Base-by-base conservation (phyloP, 2,113 vertebrate species). In the Epinephelus fuscoguttatus region DNA sequence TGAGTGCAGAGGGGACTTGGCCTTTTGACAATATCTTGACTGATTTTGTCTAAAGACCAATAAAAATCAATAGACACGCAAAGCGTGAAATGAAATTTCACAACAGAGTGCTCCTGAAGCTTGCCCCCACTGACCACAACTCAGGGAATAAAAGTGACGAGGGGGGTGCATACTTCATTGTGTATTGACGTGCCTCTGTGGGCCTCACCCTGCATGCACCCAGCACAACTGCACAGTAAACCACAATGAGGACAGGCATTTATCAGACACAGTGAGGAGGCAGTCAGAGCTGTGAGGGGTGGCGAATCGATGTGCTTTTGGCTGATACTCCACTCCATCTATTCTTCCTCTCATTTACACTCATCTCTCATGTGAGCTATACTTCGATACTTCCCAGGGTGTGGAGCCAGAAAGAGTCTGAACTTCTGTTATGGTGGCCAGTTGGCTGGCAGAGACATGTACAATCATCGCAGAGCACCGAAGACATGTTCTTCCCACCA, bases 51-150 rank as follows among this genome's bases (percentile, higher is more conserved):
- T 67, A 76, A 92, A 88, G 80, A 82, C 86, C 78, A 81, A 91
- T 86, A 85, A 66, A 85, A 90, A 93, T 94, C 92, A 88, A 93
- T 91, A 79, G 68, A 81, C 53, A 93, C 86, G 85, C 81, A 89
- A 93, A 92, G 90, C 91, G 86, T 93, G 93, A 94, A 93, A 94
- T 94, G 69, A 89, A 92, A 91, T 93, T 93, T 92, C 83, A 86
- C 88, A 87, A 84, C 72, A 83, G 85, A 88, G 79, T 81, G 86
- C 88, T 85, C 40, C 72, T 45, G 8, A 63, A 75, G 33, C 78
- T 71, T 19, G 8, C 55, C 19, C 73, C 78, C 37, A 10, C 85
- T 70, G 78, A 84, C 79, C 91, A 78, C 78, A 70, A 33, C 73
- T 60, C 27, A 3, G 42, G 73, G 70, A 76, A 85, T 64, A 80